A percentile compares a stretch with the other conserved stretches of the same genome.
Conservation (phyloP, 2,888 invertebrate genomes). For the Ischnus inquisitorius region DNA sequence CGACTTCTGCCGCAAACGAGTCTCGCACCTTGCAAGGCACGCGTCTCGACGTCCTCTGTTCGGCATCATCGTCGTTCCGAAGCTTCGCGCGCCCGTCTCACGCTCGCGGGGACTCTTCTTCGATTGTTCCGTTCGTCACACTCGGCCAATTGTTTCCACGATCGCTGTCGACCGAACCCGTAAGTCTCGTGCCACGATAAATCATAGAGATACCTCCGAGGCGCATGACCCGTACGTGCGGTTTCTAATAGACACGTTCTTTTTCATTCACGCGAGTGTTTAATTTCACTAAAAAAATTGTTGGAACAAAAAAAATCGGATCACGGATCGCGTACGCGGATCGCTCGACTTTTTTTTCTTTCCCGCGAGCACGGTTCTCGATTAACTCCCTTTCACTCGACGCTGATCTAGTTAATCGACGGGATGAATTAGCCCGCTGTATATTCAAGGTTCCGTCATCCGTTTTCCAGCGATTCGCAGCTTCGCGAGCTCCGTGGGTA, state of each 20-base stretch:
- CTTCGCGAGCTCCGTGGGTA: too few relatives aligned
- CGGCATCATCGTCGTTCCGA: slow-evolving; percentile 67
- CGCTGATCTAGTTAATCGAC: slow-evolving; percentile 58
- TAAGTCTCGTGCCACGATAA: slow-evolving; percentile 6
- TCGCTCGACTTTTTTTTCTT: slow-evolving; percentile 21
- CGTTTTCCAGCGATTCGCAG: too few relatives aligned
- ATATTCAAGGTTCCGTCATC: slow-evolving; percentile 41
- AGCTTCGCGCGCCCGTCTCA: slow-evolving; percentile 3
- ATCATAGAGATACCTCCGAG: background rate
- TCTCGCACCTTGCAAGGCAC: slow-evolving; percentile 84
- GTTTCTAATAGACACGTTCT: slow-evolving; percentile 35
- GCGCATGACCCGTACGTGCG: slow-evolving; percentile 27
- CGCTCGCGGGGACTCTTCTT: slow-evolving; percentile 13
- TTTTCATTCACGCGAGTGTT: slow-evolving; percentile 20
- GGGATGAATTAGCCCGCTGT: slow-evolving; percentile 37
- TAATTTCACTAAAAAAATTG: background rate
- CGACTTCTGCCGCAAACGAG: slow-evolving; percentile 84
- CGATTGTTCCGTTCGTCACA: background rate
- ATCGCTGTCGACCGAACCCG: background rate
- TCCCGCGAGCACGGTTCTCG: slow-evolving; percentile 15
- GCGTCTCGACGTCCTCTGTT: slow-evolving; percentile 79
- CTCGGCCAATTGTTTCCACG: background rate
- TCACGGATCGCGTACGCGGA: background rate
- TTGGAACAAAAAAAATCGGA: background rate
- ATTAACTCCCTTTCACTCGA: slow-evolving; percentile 61